Evolutionary conservation across 1,140 invertebrate genomes (phyloP).

Genomic region (Papilio polytes): DNA sequence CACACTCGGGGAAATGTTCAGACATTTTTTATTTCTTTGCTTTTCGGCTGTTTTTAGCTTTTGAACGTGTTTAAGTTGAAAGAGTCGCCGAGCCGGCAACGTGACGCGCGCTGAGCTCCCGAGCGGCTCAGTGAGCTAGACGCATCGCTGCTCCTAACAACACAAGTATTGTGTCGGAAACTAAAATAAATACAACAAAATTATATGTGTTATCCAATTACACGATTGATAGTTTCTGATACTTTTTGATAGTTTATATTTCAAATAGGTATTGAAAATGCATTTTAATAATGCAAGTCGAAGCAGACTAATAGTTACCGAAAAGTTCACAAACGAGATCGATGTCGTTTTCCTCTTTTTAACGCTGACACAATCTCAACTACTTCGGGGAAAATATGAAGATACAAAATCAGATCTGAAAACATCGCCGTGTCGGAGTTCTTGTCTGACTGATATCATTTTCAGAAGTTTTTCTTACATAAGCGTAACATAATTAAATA

Average conservation of each 20-base stretch:
- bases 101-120: background rate
- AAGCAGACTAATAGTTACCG: too few relatives aligned
- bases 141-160: background rate
- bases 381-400: background rate
- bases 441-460: background rate
- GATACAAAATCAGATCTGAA: background rate
- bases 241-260: too few relatives aligned
- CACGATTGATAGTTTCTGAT: too few relatives aligned
- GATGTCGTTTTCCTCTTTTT: too few relatives aligned
- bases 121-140: background rate
- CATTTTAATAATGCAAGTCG: too few relatives aligned
- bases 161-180: background rate
- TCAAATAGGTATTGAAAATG: too few relatives aligned
- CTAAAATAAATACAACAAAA: background rate
- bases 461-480: background rate
- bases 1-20: conserved; percentile 13
- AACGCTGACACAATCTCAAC: background rate
- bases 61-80: conserved; percentile 23
- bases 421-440: too few relatives aligned
- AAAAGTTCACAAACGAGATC: too few relatives aligned
- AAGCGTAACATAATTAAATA: background rate
- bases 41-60: conserved; percentile 33
- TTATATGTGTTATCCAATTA: background rate
- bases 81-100: background rate
- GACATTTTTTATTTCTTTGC: conserved; percentile 30